Evolutionary conservation across 2,797 vertebrate species (phyloP).

Genomic region (Oceanodroma leucorhoa): DNA sequence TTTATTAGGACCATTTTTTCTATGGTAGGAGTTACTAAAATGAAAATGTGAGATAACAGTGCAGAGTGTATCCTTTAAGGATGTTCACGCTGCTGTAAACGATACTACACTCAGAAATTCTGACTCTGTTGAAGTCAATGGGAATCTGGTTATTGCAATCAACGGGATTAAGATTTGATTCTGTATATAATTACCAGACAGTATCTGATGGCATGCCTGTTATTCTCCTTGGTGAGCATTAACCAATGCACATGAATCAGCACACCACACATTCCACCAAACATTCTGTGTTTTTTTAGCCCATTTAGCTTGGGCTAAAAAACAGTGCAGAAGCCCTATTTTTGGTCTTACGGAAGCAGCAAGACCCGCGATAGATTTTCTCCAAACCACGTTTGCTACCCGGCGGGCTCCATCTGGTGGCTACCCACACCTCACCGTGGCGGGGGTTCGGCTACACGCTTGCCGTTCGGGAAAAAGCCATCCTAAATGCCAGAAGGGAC

Average conservation of each 20-base stretch:
- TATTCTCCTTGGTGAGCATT: background rate
- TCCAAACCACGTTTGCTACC: background rate
- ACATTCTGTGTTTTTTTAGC: background rate
- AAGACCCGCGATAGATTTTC: background rate
- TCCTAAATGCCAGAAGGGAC: background rate
- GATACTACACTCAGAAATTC: background rate
- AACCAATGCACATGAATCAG: rapidly evolving
- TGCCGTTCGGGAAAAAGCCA: rapidly evolving
- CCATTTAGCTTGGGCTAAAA: background rate
- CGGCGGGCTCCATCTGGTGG: slow-evolving; percentile 51
- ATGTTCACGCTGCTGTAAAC: background rate
- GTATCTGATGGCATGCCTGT: background rate
- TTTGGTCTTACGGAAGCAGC: background rate
- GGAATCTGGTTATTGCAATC: background rate
- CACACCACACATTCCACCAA: background rate
- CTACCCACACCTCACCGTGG: background rate
- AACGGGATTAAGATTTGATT: background rate
- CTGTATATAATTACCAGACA: background rate
- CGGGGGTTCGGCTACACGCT: too few species aligned
- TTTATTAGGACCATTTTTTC: background rate
- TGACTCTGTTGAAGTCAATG: background rate
- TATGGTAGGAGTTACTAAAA: background rate
- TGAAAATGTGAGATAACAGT: background rate
- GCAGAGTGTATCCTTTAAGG: background rate
- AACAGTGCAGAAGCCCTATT: background rate